Evolutionary conservation across 2,888 invertebrate species (phyloP).

Genomic region (Thysanoteuthis rhombus): DNA sequence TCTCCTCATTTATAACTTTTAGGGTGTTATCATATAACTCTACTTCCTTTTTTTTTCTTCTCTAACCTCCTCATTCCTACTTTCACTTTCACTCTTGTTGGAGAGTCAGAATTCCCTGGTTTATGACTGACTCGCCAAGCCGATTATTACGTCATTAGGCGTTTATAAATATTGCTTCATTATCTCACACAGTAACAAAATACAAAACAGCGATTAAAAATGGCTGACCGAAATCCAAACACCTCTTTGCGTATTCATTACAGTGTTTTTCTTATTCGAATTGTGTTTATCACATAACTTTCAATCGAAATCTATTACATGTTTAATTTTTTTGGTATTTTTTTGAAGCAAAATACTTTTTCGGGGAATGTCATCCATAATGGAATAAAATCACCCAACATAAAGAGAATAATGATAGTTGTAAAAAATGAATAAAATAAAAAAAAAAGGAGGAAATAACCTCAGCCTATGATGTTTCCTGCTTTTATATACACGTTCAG

Average conservation of each 20-base stretch:
- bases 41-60: no score
- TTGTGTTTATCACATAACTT: background rate
- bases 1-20: no score
- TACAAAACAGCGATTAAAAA: background rate
- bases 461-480: background rate
- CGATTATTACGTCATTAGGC: background rate
- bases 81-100: background rate
- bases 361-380: background rate
- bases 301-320: background rate
- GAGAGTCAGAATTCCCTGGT: background rate
- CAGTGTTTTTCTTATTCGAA: background rate
- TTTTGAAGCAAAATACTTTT: background rate
- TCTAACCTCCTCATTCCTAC: background rate
- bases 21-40: no score
- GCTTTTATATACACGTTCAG: background rate
- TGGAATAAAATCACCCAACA: background rate
- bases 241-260: background rate
- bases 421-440: background rate
- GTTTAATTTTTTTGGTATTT: background rate
- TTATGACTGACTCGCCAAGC: background rate
- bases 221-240: background rate
- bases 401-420: background rate
- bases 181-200: background rate
- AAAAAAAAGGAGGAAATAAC: background rate
- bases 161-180: background rate